Evolutionary conservation across 2,797 vertebrate genomes (phyloP), one percentile per base, ranked within the genome.

Genomic region (Brachymystax lenok): DNA sequence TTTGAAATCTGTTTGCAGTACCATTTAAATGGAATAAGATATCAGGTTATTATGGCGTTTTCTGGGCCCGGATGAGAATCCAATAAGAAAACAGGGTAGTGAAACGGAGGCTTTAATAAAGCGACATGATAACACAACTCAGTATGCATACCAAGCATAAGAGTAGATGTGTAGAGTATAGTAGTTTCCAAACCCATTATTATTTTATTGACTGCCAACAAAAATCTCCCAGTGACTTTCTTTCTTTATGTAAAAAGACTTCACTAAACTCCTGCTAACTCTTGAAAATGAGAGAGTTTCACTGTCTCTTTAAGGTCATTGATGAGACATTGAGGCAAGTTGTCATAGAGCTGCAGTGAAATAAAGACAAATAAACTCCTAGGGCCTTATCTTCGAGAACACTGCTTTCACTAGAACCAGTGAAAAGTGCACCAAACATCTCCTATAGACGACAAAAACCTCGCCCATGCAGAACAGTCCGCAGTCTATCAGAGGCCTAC

Each of bases 1-100:
- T 94, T 93, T 93, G 92, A 91, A 87, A 91, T 85, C 87, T 92
- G 89, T 92, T 93, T 93, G 88, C 89, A 80, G 86, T 87, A 80
- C 88, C 87, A 88, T 92, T 93, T 91, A 88, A 91, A 90, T 83
- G 85, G 87, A 93, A 90, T 90, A 86, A 90, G 84, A 92, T 92
- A 91, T 92, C 84, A 84, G 86, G 83, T 86, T 88, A 91, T 94
- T 92, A 87, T 92, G 85, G 87, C 84, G 84, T 81, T 88, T 71
- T 84, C 78, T 50, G 77, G 79, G 80, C 77, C 80, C 78, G 78
- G 87, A 88, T 80, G 75, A 88, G 85, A 90, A 87, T 92, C 85
- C 85, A 91, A 89, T 85, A 78, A 86, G 80, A 85, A 88, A 88
- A 76, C 81, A 79, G 77, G 82, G 86, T 88, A 83, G 89, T 86